Percentiles rank a stretch among this genome's conserved stretches.
These are phyloP conservation scores for Falco naumanni DNA, from an alignment of 2,797 vertebrate species.

Conservation along the genomic window DNA sequence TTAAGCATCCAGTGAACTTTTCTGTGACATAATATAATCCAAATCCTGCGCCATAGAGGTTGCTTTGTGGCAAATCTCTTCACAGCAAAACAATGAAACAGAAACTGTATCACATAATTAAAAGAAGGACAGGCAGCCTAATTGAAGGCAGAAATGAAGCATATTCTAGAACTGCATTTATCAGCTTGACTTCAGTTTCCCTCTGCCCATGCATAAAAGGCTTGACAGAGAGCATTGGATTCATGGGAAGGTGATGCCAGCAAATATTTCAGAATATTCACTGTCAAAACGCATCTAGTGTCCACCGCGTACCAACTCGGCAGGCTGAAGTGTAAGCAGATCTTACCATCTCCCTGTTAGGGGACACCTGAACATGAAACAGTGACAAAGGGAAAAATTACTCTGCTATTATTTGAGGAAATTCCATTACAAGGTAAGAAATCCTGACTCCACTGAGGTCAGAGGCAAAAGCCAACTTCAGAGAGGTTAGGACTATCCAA, in stretches of 20 bases:
- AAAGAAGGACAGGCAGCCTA: not conserved
- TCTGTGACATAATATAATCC: not conserved
- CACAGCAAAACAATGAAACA: not conserved
- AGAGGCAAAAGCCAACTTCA: not conserved
- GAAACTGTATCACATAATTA: not conserved
- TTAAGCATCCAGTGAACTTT: not conserved
- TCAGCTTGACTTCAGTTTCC: slow-evolving; percentile 2
- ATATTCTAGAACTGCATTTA: not conserved
- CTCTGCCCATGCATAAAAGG: not conserved
- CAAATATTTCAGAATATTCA: not conserved
- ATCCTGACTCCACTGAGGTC: not conserved
- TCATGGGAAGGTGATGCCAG: not conserved
- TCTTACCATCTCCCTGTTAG: not conserved
- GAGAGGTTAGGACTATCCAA: not conserved
- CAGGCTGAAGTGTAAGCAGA: not conserved
- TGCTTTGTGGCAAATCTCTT: slow-evolving; percentile 29
- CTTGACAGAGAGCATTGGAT: not conserved
- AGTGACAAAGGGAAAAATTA: not conserved
- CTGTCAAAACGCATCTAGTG: not conserved
- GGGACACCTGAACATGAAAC: not conserved
- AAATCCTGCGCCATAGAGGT: not conserved
- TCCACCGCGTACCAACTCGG: not conserved
- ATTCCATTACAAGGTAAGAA: slow-evolving; percentile 4
- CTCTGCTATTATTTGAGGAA: not conserved
- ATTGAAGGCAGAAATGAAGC: not conserved